phyloP scores from a whole-genome alignment of 2,888 invertebrate genomes.

The Orchestes rusci region DNA sequence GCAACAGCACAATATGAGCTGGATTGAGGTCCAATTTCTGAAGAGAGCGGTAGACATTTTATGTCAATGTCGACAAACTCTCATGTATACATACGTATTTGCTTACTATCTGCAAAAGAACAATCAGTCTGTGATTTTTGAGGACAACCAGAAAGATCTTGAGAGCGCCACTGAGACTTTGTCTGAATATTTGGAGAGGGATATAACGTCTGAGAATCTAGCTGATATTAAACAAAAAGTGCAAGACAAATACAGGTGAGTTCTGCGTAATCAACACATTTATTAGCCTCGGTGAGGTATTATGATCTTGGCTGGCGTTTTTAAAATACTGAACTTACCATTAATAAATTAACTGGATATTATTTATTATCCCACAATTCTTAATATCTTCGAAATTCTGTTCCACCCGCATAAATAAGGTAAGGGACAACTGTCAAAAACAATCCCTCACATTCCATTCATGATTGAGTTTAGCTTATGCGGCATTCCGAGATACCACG shows the following conservation, averaged over 20 bases:
- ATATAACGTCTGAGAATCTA: constrained; percentile 95
- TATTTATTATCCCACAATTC: too few species aligned
- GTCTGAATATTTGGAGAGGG: constrained; percentile 95
- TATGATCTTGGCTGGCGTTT: too few species aligned
- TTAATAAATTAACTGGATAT: too few species aligned
- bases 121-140: constrained; percentile 98
- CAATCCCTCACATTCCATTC: too few species aligned
- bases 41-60: constrained; percentile 96
- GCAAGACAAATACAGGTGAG: constrained; percentile 91
- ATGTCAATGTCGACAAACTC: constrained; percentile 93
- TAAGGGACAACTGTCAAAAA: too few species aligned
- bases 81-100: constrained; percentile 99
- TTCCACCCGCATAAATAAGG: too few species aligned
- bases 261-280: too few species aligned
- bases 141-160: constrained; percentile 97
- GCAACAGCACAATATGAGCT: constrained; percentile 99
- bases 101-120: constrained; percentile 97
- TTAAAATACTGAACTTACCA: too few species aligned
- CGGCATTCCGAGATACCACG: too few species aligned
- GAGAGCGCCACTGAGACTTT: constrained; percentile 96
- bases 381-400: too few species aligned
- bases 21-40: constrained; percentile 99
- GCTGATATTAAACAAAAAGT: constrained; percentile 98
- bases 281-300: too few species aligned
- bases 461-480: too few species aligned